phyloP scores from a whole-genome alignment of 1,140 invertebrate genomes.

The Pseudachorutes palmiensis region DNA sequence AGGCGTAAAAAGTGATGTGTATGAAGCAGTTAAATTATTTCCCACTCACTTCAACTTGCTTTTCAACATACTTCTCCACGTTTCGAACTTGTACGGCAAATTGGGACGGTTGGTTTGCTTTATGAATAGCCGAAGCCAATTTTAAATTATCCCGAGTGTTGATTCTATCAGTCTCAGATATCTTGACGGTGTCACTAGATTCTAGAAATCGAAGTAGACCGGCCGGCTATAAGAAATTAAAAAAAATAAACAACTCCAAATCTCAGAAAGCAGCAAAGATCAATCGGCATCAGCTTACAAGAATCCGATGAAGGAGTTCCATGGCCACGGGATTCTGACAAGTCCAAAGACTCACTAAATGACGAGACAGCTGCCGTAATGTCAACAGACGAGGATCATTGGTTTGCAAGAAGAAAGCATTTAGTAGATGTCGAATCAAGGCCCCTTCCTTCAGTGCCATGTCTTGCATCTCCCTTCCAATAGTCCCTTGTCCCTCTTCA shows the following conservation, averaged over 20 bases:
- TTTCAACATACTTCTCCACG: slow-evolving; percentile 57
- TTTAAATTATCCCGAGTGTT: slow-evolving; percentile 89
- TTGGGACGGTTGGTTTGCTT: slow-evolving; percentile 39
- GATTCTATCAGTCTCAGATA: slow-evolving; percentile 62
- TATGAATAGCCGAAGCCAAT: slow-evolving; percentile 64
- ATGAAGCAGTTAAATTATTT: neutral
- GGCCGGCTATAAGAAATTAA: slow-evolving; percentile 51
- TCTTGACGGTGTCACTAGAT: slow-evolving; percentile 74
- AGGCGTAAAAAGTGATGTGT: slow-evolving; percentile 30
- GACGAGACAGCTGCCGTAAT: slow-evolving; percentile 84
- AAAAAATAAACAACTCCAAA: too few relatives aligned
- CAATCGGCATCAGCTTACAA: slow-evolving; percentile 66
- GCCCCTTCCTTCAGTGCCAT: slow-evolving; percentile 95
- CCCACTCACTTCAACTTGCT: slow-evolving; percentile 57
- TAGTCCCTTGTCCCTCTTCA: slow-evolving; percentile 85
- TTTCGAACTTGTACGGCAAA: slow-evolving; percentile 34
- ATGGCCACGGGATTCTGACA: slow-evolving; percentile 87
- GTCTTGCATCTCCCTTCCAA: slow-evolving; percentile 90
- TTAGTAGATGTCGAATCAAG: slow-evolving; percentile 81
- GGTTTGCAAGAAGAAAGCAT: slow-evolving; percentile 80
- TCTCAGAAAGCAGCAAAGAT: too few relatives aligned
- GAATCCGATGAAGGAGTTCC: slow-evolving; percentile 74
- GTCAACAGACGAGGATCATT: slow-evolving; percentile 66
- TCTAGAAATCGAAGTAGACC: slow-evolving; percentile 87
- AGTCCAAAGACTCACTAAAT: slow-evolving; percentile 95